These are phyloP conservation scores for Euplexia lucipara DNA, from an alignment of 2,888 invertebrate genomes.

Conservation along the genomic window DNA sequence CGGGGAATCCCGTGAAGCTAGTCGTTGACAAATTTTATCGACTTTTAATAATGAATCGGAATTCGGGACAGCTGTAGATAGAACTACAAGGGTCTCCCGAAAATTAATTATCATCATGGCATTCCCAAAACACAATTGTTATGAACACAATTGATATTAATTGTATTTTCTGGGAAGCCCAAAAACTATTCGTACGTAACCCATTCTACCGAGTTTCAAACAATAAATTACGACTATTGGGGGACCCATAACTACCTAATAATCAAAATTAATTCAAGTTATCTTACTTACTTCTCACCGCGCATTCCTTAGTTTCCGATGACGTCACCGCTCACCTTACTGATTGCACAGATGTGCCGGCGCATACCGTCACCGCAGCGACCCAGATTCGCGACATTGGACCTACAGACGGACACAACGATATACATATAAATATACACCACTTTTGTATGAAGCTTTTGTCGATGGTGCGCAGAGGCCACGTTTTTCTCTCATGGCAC, in stretches of 20 bases:
- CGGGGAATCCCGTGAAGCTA: too few species aligned
- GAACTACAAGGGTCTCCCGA: background rate
- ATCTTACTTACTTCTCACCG: conserved; percentile 24
- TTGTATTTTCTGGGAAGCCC: too few species aligned
- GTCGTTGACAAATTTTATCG: too few species aligned
- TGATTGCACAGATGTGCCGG: conserved; percentile 67
- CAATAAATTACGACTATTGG: background rate
- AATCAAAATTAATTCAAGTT: conserved; percentile 11
- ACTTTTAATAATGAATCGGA: too few species aligned
- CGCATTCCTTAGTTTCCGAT: conserved; percentile 43
- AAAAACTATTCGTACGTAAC: background rate
- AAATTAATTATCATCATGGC: background rate
- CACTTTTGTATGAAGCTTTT: conserved; percentile 32
- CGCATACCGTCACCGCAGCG: conserved; percentile 40
- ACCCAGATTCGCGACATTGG: conserved; percentile 67
- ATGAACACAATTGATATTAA: too few species aligned
- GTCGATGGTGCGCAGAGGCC: conserved; percentile 29
- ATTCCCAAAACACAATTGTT: background rate
- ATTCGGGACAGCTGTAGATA: too few species aligned
- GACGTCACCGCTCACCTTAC: conserved; percentile 59
- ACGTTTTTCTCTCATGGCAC: background rate
- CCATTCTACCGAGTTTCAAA: background rate
- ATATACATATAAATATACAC: conserved; percentile 24
- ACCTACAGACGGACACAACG: conserved; percentile 40
- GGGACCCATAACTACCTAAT: background rate